These are phyloP conservation scores for Nipponia nippon DNA, from an alignment of 2,113 vertebrate genomes.

Conservation along the genomic window DNA sequence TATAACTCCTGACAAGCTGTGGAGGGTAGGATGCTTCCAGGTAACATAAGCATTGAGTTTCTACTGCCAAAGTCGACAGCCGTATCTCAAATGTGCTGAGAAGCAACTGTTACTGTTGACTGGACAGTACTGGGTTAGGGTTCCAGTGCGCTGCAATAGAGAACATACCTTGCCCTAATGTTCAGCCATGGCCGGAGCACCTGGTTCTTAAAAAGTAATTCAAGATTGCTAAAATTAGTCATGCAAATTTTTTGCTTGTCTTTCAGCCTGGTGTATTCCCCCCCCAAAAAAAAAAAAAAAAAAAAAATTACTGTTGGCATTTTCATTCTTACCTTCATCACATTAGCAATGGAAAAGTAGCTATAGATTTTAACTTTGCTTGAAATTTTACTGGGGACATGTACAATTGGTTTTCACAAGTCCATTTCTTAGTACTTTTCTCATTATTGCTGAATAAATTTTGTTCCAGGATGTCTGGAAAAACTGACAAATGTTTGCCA, in stretches of 20 bases:
- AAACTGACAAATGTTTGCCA: not conserved
- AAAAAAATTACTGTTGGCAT: not conserved
- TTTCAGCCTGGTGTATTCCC: not conserved
- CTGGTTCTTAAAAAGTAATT: not conserved
- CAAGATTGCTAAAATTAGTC: not conserved
- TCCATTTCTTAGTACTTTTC: not conserved
- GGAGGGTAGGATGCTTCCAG: not conserved
- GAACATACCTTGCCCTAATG: not conserved
- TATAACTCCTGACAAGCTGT: not conserved
- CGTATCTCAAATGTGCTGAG: not conserved
- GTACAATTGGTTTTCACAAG: not conserved
- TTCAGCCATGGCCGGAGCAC: not conserved
- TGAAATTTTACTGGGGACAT: not conserved
- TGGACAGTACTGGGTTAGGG: fast-evolving
- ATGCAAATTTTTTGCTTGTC: not conserved
- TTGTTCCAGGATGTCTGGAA: not conserved
- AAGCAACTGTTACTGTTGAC: not conserved
- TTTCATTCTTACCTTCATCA: not conserved
- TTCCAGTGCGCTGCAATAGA: not conserved
- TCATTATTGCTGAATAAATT: not conserved
- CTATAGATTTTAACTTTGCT: not conserved
- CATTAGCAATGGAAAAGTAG: not conserved
- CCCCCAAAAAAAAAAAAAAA: not conserved
- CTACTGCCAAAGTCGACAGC: not conserved
- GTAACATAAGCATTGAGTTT: not conserved